Conservation (phyloP, 2,888 invertebrate genomes). For the Mesorhabditis belari region DNA sequence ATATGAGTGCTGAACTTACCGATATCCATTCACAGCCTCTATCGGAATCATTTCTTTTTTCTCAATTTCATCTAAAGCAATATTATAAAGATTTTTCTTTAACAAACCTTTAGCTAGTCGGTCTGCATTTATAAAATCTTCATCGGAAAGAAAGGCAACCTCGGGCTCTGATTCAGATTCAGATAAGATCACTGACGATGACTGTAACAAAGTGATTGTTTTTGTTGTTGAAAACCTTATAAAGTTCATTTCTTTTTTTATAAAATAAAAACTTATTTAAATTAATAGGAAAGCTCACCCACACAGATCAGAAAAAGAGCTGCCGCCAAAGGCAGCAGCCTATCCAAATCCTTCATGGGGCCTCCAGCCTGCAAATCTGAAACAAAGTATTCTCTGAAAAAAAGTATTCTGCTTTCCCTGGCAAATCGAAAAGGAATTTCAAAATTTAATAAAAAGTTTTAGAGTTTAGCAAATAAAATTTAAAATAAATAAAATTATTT, state of each 20-base stretch:
- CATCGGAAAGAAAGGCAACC: slow-evolving; percentile 8
- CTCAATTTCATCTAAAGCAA: background rate
- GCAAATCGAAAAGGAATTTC: too few species aligned
- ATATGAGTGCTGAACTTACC: background rate
- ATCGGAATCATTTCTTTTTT: slow-evolving; percentile 38
- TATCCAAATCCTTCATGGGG: too few species aligned
- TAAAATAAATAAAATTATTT: too few species aligned
- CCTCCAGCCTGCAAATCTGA: too few species aligned
- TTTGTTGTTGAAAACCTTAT: background rate
- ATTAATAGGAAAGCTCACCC: background rate
- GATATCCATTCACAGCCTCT: slow-evolving; percentile 43
- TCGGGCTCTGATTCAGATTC: background rate
- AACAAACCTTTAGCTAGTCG: slow-evolving; percentile 25
- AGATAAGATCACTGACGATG: background rate
- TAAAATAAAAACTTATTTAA: too few species aligned
- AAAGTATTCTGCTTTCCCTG: too few species aligned
- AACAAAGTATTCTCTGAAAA: too few species aligned
- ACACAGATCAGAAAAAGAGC: background rate
- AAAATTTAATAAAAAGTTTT: too few species aligned
- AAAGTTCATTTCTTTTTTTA: too few species aligned
- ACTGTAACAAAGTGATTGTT: background rate
- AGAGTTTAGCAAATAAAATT: too few species aligned
- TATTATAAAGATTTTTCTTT: background rate
- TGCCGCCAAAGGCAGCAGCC: too few species aligned
- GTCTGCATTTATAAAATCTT: slow-evolving; percentile 41